Evolutionary conservation across 2,888 invertebrate species (phyloP), one percentile per base, ranked within the genome.

Genomic region (Pegoplata infirma): DNA sequence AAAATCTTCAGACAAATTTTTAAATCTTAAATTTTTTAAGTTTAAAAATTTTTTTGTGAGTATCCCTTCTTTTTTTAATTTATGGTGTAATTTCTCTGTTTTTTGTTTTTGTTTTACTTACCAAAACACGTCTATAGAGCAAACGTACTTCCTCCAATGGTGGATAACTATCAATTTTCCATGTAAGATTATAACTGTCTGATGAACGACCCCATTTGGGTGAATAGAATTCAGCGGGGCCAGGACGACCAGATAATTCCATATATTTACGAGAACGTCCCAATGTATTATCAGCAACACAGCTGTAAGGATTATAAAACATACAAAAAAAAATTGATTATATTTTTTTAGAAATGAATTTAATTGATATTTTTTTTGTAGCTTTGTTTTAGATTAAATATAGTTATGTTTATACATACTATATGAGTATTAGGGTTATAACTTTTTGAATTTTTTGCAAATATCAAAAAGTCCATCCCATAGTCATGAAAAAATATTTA

Each of bases 91-190:
- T 19, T 69, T 28, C 63, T 49, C 59, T 51, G n/a, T 19, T 59
- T 55, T 49, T 36, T 17, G 14, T 61, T 56, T 7, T n/a, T 12
- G 36, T 25, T 47, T 14, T 36, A 86, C 88, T 88, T 82, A 94
- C 94, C 90, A 93, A 91, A 0, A 94, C 90, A 85, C 93, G 93
- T 81, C 94, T 90, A 84, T 94, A 94, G 8, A 94, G 91, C 63
- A 94, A 91, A 55, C 94, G 87, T 81, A 94, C 92, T 88, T 94
- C 94, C 82, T 93, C 92, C 17, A 94, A 89, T 59, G 93, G 93
- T 36, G 94, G 93, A 88, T 94, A 94, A 87, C 93, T 93, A 90
- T 94, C 94, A 61, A 94, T 93, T 76, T 92, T 91, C 92, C 94
- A 94, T 80, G 92, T 91, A 59, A 94, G 91, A 84, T 93, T 92